Evolutionary conservation across 2,113 vertebrate genomes (phyloP).

Genomic region (Chionis minor): DNA sequence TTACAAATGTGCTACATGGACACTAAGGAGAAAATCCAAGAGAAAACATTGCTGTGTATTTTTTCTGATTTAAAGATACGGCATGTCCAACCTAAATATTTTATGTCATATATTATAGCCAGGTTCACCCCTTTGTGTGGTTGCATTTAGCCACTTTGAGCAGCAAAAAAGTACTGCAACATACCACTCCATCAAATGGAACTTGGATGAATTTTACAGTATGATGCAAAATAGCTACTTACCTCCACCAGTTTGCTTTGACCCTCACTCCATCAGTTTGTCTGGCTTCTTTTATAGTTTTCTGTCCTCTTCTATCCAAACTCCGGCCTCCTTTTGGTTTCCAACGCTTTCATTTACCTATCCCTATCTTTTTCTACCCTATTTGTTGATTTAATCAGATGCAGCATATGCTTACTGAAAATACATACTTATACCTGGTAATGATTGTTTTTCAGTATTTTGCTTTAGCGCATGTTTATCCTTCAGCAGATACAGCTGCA

Average conservation of each 20-base stretch:
- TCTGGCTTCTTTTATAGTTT: neutral
- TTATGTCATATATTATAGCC: neutral
- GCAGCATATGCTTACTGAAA: neutral
- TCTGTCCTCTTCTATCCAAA: neutral
- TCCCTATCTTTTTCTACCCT: neutral
- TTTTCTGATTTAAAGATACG: conserved; percentile 39
- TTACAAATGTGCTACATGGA: conserved; percentile 19
- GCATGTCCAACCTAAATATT: neutral
- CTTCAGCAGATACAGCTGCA: neutral
- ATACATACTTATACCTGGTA: fast-evolving
- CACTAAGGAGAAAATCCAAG: neutral
- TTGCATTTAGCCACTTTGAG: neutral
- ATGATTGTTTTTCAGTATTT: neutral
- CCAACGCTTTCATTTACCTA: neutral
- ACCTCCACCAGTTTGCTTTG: neutral
- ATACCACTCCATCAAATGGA: neutral
- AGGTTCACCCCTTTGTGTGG: neutral
- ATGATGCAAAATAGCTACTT: neutral
- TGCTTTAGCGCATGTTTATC: neutral
- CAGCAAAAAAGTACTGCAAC: neutral
- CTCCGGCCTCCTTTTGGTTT: neutral
- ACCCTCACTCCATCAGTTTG: neutral
- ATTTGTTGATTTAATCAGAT: neutral
- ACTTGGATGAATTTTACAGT: neutral
- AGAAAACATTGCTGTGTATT: neutral